A percentile compares a stretch with the other conserved stretches of the same genome.
These are phyloP conservation scores for Hemibagrus wyckioides DNA, from an alignment of 2,113 vertebrate species.

Conservation along the genomic window DNA sequence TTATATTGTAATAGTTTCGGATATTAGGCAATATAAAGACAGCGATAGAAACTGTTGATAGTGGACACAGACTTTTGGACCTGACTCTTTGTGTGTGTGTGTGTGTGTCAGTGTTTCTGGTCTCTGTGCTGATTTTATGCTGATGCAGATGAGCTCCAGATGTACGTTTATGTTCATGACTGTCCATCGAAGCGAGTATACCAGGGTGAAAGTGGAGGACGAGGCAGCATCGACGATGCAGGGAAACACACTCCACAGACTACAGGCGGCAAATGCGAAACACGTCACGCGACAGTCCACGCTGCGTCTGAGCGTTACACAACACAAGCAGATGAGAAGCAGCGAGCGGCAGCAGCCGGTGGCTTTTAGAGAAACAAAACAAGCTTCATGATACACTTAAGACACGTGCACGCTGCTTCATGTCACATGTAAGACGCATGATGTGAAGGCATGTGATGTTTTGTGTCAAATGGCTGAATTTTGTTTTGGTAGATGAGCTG, in stretches of 20 bases:
- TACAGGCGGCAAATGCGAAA: slow-evolving; percentile 15
- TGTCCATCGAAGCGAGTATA: slow-evolving; percentile 1
- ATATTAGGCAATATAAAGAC: neutral
- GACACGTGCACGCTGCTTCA: neutral
- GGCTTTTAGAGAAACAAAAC: slow-evolving; percentile 11
- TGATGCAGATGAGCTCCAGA: slow-evolving; percentile 27
- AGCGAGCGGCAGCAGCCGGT: neutral
- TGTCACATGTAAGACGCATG: neutral
- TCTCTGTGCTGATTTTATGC: neutral
- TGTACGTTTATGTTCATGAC: slow-evolving; percentile 19
- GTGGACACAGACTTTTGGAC: slow-evolving; percentile 2
- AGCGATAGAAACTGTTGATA: neutral
- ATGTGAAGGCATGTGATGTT: slow-evolving; percentile 6
- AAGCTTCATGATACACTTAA: slow-evolving; percentile 22
- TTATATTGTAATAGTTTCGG: neutral
- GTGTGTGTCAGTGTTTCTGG: neutral
- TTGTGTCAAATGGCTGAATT: slow-evolving; percentile 7
- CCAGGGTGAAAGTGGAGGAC: slow-evolving; percentile 23
- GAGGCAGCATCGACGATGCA: slow-evolving; percentile 1
- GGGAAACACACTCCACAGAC: slow-evolving; percentile 28
- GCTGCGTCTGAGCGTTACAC: slow-evolving; percentile 19
- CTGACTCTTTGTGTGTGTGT: neutral
- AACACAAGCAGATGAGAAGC: slow-evolving; percentile 24
- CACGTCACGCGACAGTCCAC: neutral
- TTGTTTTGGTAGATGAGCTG: slow-evolving; percentile 1